Percentiles rank a stretch among this genome's conserved stretches.
These are phyloP conservation scores for Otocyon megalotis DNA, from an alignment of 2,113 vertebrate genomes.

Conservation along the genomic window DNA sequence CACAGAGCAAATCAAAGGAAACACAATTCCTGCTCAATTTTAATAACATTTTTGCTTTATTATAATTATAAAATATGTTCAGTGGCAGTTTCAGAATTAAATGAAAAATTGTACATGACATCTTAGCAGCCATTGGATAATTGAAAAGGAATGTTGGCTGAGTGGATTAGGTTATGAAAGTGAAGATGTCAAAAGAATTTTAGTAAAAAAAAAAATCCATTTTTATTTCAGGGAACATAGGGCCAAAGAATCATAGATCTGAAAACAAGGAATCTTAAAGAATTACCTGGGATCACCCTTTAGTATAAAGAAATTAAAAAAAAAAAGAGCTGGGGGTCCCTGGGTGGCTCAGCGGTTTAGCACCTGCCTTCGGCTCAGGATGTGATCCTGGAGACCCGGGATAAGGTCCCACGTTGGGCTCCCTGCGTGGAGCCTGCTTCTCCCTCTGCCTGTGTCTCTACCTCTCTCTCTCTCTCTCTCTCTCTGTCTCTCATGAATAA, in stretches of 20 bases:
- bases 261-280: not conserved
- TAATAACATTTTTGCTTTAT: constrained; percentile 40
- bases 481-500: not conserved
- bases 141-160: constrained; percentile 35
- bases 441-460: not conserved
- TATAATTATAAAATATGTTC: constrained; percentile 64
- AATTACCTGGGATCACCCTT: not conserved
- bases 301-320: not conserved
- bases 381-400: not conserved
- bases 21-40: constrained; percentile 30
- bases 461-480: not conserved
- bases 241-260: not conserved
- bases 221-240: not conserved
- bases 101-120: constrained; percentile 38
- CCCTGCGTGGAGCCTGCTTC: not conserved
- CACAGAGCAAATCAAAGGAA: constrained; percentile 27
- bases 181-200: constrained; percentile 53
- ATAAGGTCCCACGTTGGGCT: not conserved
- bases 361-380: not conserved
- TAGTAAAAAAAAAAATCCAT: not conserved
- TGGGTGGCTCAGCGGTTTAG: not conserved
- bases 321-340: not conserved
- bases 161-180: constrained; percentile 8
- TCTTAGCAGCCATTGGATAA: constrained; percentile 16
- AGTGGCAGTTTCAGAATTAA: constrained; percentile 59